These are phyloP conservation scores for Callochromis pleurospilus DNA, from an alignment of 2,113 vertebrate genomes.

Conservation along the genomic window DNA sequence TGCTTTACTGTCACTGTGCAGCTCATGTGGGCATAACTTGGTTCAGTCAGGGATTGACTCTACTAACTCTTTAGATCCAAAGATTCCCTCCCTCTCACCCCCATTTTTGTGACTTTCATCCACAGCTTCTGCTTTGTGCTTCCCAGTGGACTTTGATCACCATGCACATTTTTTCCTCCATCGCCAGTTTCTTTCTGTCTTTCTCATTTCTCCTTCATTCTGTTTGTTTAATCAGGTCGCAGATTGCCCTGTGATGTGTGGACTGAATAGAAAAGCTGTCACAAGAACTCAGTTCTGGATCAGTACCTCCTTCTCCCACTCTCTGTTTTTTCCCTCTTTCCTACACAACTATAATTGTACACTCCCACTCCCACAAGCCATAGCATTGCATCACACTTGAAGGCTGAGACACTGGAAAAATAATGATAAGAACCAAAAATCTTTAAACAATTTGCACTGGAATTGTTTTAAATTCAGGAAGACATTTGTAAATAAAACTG, in stretches of 20 bases:
- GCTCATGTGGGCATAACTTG: not conserved
- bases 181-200: not conserved
- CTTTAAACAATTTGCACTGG: not conserved
- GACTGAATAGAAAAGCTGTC: conserved; percentile 55
- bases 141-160: not conserved
- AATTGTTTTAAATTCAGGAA: not conserved
- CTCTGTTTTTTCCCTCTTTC: not conserved
- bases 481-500: not conserved
- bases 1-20: not conserved
- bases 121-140: not conserved
- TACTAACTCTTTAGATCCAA: not conserved
- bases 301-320: conserved; percentile 23
- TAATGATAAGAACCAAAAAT: not conserved
- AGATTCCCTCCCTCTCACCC: not conserved
- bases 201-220: not conserved
- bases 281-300: conserved; percentile 56
- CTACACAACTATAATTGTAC: not conserved
- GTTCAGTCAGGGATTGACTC: not conserved
- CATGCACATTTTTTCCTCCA: not conserved
- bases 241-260: conserved; percentile 46
- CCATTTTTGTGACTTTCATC: not conserved
- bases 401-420: not conserved
- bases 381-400: not conserved
- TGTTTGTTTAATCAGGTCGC: conserved; percentile 58
- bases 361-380: not conserved